phyloP scores from a whole-genome alignment of 2,888 invertebrate genomes.

The Criorhina ranunculi region DNA sequence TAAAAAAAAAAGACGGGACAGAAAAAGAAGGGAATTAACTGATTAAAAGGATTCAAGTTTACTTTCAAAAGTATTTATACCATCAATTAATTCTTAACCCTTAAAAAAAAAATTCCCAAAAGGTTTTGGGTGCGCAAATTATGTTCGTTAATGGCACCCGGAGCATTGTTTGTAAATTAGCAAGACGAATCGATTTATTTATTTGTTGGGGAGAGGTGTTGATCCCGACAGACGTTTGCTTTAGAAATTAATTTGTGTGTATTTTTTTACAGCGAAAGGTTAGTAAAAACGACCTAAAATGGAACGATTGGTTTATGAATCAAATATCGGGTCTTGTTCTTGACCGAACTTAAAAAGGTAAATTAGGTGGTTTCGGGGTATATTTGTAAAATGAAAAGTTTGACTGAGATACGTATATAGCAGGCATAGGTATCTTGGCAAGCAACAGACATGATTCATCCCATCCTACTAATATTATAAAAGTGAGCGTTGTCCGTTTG shows the following conservation, averaged over 20 bases:
- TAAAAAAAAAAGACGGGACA: neutral
- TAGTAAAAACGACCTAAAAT: too few relatives aligned
- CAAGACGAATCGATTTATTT: slow-evolving; percentile 8
- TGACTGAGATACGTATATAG: too few relatives aligned
- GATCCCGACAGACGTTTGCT: neutral
- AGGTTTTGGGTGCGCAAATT: neutral
- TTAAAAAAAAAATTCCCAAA: neutral
- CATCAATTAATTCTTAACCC: slow-evolving; percentile 11
- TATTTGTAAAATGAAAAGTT: too few relatives aligned
- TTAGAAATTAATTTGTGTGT: neutral
- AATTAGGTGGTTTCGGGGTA: too few relatives aligned
- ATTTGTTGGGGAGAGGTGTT: neutral
- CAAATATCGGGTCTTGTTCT: too few relatives aligned
- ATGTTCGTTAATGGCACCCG: neutral
- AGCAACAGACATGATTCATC: too few relatives aligned
- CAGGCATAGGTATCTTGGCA: too few relatives aligned
- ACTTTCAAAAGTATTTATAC: slow-evolving; percentile 10
- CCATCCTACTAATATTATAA: too few relatives aligned
- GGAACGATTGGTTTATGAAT: too few relatives aligned
- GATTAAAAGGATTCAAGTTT: slow-evolving; percentile 19
- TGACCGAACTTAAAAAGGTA: neutral
- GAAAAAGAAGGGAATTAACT: neutral
- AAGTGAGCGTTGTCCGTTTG: too few relatives aligned
- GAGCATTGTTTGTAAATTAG: slow-evolving; percentile 23
- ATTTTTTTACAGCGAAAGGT: neutral